Evolutionary conservation across 1,140 invertebrate species (phyloP).

Genomic region (Drosophila insularis): DNA sequence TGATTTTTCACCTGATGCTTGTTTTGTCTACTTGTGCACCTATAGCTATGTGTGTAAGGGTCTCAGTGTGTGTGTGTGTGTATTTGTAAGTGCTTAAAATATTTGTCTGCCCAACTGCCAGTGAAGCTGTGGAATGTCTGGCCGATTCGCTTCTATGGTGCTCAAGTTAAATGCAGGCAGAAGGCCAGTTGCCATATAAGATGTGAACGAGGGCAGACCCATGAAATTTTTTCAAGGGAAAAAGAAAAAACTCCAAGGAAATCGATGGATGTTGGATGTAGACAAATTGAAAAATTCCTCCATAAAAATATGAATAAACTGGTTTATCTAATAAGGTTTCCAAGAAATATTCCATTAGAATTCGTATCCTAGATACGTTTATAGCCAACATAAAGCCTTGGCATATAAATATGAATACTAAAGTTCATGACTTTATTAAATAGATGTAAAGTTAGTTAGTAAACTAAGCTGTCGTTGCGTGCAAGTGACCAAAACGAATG

Average conservation of each 20-base stretch:
- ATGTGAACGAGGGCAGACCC: background rate
- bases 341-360: too few relatives aligned
- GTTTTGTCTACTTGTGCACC: background rate
- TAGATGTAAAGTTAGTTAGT: too few relatives aligned
- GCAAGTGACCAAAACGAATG: too few relatives aligned
- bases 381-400: too few relatives aligned
- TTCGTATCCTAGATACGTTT: too few relatives aligned
- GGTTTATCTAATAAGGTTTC: background rate
- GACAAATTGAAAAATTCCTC: constrained; percentile 1
- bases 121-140: constrained; percentile 35
- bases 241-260: background rate
- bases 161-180: constrained; percentile 51
- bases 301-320: background rate
- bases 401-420: too few relatives aligned
- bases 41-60: background rate
- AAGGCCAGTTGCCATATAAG: background rate
- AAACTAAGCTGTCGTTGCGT: too few relatives aligned
- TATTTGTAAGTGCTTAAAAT: constrained; percentile 66
- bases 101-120: constrained; percentile 58
- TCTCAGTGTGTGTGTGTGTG: background rate
- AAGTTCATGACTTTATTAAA: too few relatives aligned
- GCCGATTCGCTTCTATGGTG: constrained; percentile 41
- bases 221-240: background rate
- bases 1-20: constrained; percentile 79
- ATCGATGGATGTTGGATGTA: background rate